A percentile compares a stretch with the other conserved stretches of the same genome.
phyloP scores from a whole-genome alignment of 2,888 invertebrate genomes.

The Eledona agricola region DNA sequence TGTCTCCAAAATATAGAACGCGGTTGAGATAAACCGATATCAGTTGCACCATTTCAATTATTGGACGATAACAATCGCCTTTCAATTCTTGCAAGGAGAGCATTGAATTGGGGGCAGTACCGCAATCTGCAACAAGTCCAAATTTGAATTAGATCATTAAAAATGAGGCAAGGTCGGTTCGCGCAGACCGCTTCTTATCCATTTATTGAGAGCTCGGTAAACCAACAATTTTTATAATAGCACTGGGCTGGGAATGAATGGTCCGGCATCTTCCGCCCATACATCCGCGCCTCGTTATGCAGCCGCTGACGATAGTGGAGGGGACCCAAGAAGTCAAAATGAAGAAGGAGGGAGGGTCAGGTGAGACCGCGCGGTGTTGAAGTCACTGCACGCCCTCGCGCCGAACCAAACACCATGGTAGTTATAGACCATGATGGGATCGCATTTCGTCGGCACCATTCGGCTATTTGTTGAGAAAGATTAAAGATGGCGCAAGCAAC shows the following conservation, averaged over 20 bases:
- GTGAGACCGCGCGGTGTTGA: conserved; percentile 54
- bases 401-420: conserved; percentile 49
- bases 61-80: too few relatives aligned
- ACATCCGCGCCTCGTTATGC: conserved; percentile 58
- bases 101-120: too few relatives aligned
- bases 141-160: neutral
- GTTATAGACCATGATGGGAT: conserved; percentile 20
- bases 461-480: conserved; percentile 6
- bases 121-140: neutral
- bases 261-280: conserved; percentile 56
- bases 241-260: conserved; percentile 47
- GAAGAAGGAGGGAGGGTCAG: conserved; percentile 43
- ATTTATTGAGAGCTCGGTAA: conserved; percentile 36
- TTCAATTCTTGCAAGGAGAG: too few relatives aligned
- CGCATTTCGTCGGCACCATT: conserved; percentile 22
- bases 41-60: conserved; percentile 6
- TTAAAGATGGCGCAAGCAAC: conserved; percentile 35
- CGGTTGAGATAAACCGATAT: conserved; percentile 3
- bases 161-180: conserved; percentile 20
- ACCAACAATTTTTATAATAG: conserved; percentile 46
- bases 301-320: conserved; percentile 43
- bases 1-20: too few relatives aligned
- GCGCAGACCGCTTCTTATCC: too few relatives aligned
- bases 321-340: conserved; percentile 31
- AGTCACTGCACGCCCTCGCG: conserved; percentile 58